Evolutionary conservation across 2,797 vertebrate species (phyloP), one percentile per base, ranked within the genome.

Genomic region (Cuculus canorus): DNA sequence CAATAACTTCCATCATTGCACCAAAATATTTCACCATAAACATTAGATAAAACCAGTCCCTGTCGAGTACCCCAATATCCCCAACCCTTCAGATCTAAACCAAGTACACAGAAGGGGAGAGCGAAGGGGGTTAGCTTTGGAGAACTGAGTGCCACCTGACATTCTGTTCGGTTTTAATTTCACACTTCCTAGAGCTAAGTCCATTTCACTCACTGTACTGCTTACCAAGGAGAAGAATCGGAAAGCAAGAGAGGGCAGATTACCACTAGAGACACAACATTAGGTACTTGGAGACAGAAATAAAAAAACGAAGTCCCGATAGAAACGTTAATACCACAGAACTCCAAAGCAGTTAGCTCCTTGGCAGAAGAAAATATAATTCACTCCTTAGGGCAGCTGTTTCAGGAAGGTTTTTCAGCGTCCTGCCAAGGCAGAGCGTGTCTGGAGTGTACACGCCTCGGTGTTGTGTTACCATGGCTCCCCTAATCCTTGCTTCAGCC

Each of bases 381-480:
- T 95, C 82, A 64, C 57, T 95, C 83, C 88, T 82, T 41, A 13
- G 13, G 73, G 71, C 86, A 75, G 81, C 86, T 61, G 78, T 88
- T 93, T 70, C 1, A 15, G 73, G 68, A 79, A 94, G 65, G 41
- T 85, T 93, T 90, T 72, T 43, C 86, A 95, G 77, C 37, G 89
- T 92, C 78, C 78, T 95, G 95, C 77, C 96, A 94, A 82, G 80
- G 50, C 92, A 60, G 75, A 4, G 23, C 45, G 80, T 39, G 57
- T 80, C 64, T n/a, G 35, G 54, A 83, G 43, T 10, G 4, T 23
- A 37, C 54, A n/a, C 0, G 8, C 48, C 64, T 68, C 73, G 47
- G 7, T 92, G 84, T 95, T 87, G 85, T 91, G 88, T 96, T 97
- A 54, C 94, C 93, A 94, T 96, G 87, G 91, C 81, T 96, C 48